Evolutionary conservation across 35 echinoderm and acorn worm species (phyloP).

Genomic region (Ophioderma brevispina): DNA sequence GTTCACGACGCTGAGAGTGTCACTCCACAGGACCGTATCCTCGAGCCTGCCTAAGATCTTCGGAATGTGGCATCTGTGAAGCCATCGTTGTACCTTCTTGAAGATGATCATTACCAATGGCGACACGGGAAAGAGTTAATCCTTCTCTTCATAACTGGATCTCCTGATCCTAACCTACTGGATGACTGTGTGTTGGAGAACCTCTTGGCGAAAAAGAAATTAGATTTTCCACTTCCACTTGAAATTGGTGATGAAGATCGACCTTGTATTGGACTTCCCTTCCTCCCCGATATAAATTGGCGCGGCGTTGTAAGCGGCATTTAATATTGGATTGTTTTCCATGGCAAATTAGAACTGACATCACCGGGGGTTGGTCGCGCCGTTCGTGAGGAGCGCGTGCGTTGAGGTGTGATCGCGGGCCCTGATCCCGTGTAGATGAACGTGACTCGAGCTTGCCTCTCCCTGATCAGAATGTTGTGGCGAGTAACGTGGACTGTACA

Average conservation of each 20-base stretch:
- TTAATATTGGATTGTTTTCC: constrained; percentile 98
- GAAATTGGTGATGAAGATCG: constrained; percentile 57
- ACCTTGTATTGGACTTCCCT: too few species aligned
- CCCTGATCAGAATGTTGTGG: constrained; percentile 61
- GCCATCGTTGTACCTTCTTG: constrained; percentile 5
- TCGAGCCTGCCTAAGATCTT: constrained; percentile 51
- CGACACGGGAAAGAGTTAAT: background rate
- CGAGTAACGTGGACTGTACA: constrained; percentile 72
- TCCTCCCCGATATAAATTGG: constrained; percentile 94
- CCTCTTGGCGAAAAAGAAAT: constrained; percentile 59
- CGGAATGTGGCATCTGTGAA: constrained; percentile 9
- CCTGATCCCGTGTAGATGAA: constrained; percentile 75
- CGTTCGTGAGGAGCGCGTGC: constrained; percentile 47
- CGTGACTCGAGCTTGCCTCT: constrained; percentile 40
- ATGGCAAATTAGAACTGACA: constrained; percentile 61
- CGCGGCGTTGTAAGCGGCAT: constrained; percentile 95
- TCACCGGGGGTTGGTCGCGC: constrained; percentile 37
- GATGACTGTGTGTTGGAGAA: constrained; percentile 69
- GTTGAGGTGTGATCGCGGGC: constrained; percentile 60
- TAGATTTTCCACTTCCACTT: constrained; percentile 71
- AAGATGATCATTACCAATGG: constrained; percentile 35
- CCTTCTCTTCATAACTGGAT: constrained; percentile 22
- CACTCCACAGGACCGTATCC: constrained; percentile 65
- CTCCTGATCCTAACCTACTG: constrained; percentile 86
- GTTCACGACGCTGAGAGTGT: constrained; percentile 79